These are phyloP conservation scores for Spea multiplicata DNA, from an alignment of 2,113 vertebrate species.

Conservation along the genomic window DNA sequence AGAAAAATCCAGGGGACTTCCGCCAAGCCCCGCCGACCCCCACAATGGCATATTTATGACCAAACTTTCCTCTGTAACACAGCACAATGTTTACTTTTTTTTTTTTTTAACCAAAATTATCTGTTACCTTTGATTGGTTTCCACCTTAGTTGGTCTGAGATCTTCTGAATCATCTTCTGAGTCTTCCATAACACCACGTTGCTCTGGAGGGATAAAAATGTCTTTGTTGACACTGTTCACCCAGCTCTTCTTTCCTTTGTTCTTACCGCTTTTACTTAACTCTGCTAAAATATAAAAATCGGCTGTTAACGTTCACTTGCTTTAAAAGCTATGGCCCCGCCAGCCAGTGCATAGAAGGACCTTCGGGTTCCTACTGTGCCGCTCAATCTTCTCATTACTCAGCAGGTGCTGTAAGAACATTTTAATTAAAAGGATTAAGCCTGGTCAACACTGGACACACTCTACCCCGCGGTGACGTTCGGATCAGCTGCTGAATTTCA, in stretches of 20 bases:
- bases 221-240: conserved; percentile 76
- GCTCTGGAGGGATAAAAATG: conserved; percentile 66
- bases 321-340: not conserved
- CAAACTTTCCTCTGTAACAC: too few species aligned
- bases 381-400: not conserved
- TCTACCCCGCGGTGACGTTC: too few species aligned
- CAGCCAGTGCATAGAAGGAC: not conserved
- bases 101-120: not conserved
- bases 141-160: conserved; percentile 10
- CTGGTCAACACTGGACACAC: too few species aligned
- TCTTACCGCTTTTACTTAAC: conserved; percentile 62
- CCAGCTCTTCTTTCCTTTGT: conserved; percentile 69
- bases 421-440: not conserved
- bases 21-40: too few species aligned
- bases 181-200: conserved; percentile 63
- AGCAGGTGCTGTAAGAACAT: not conserved
- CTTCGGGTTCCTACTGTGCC: not conserved
- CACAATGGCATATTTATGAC: too few species aligned
- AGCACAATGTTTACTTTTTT: too few species aligned
- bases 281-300: conserved; percentile 71
- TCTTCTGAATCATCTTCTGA: conserved; percentile 48
- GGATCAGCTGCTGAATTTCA: too few species aligned
- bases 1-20: too few species aligned
- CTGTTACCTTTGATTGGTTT: conserved; percentile 65
- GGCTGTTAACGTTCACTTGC: not conserved